phyloP scores from a whole-genome alignment of 2,113 vertebrate genomes.

The Felis chaus region DNA sequence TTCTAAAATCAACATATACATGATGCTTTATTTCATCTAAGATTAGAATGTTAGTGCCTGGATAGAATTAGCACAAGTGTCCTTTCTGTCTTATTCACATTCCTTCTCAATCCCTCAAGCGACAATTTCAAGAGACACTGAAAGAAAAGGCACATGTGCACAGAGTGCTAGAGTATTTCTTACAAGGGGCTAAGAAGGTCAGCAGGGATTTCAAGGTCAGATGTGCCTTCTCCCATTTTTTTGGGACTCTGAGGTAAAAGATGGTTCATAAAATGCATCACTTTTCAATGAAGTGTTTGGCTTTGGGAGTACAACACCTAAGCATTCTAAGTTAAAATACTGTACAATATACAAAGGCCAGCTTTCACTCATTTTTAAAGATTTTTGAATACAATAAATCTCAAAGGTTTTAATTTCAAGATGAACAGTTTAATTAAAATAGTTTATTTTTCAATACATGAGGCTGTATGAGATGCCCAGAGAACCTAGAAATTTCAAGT shows the following conservation, averaged over 20 bases:
- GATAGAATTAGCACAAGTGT: not conserved
- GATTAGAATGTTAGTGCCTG: not conserved
- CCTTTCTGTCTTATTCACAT: not conserved
- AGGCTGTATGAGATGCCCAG: not conserved
- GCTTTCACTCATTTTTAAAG: not conserved
- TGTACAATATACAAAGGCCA: not conserved
- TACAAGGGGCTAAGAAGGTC: not conserved
- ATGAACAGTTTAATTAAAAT: not conserved
- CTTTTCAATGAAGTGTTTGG: not conserved
- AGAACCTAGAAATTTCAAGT: not conserved
- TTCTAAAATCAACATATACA: not conserved
- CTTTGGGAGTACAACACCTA: not conserved
- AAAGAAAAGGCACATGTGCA: not conserved
- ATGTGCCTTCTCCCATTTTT: not conserved
- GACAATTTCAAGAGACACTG: not conserved
- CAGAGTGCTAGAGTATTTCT: not conserved
- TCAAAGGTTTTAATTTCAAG: not conserved
- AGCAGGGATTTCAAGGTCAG: not conserved
- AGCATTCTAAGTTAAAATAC: not conserved
- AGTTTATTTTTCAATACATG: conserved; percentile 21
- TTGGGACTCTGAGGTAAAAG: not conserved
- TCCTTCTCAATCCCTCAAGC: not conserved
- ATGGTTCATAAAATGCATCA: not conserved
- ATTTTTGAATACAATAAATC: not conserved
- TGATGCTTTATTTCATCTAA: not conserved